Evolutionary conservation across 1,140 invertebrate species (phyloP), one percentile per base, ranked within the genome.

Genomic region (Plutomurus gul): DNA sequence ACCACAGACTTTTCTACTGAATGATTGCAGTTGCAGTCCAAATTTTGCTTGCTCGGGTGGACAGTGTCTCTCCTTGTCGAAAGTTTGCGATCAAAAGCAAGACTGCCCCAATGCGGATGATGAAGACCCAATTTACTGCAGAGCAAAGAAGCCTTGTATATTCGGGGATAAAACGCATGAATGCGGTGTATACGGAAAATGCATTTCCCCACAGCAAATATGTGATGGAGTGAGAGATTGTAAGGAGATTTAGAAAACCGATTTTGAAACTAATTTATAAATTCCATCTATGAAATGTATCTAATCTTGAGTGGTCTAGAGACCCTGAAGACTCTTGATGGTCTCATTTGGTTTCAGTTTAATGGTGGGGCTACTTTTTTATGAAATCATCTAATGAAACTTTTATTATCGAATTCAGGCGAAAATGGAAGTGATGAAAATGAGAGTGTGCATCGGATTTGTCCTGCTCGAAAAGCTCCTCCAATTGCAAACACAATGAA

Each of bases 111-210:
- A 47, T 11, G 27, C 43, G 1, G 27, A 39, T 47, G 78, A 79
- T 37, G 78, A 79, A 39, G 74, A 79, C 11, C 33, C 49, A 25
- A 47, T 70, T 49, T 79, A 70, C 37, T 79, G 78, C 20, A 49
- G 78, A 37, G 78, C 73, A 8, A 36, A n/a, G n/a, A 75, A 71
- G 5, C 56, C 74, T 16, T 79, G 78, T 25, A 75, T 65, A n/a
- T 47, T 46, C 11, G 43, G 22, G n/a, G 70, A 40, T 2, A 76
- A 70, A 37, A 76, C 49, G 0, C 36, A 27, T 16, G 73, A 46
- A 47, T 79, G 78, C 47, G 78, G 78, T 13, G 25, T 79, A 18
- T 79, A 79, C 33, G 78, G 78, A 7, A 37, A 33, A 25, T 79
- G 78, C 37, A 25, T 79, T 20, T 6, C 25, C 0, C 20, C 33